Conservation (phyloP, 1,140 invertebrate species). For the Drosophila murphyi region DNA sequence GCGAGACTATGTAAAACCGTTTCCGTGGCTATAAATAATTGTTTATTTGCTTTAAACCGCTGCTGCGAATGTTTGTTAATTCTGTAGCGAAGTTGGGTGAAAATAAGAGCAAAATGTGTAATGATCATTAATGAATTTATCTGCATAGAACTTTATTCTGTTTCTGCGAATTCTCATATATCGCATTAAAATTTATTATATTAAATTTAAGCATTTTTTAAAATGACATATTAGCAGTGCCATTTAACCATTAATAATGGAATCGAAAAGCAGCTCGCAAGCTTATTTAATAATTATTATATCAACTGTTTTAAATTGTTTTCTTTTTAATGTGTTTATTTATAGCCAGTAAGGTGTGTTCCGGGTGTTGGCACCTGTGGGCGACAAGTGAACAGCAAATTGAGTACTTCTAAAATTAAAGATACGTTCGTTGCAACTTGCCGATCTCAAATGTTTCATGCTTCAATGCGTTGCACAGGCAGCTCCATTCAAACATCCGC, state of each 20-base stretch:
- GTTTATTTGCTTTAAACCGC: slow-evolving; percentile 54
- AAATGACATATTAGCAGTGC: background rate
- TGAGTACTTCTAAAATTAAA: slow-evolving; percentile 26
- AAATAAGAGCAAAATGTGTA: too few relatives aligned
- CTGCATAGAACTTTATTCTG: too few relatives aligned
- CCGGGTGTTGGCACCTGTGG: slow-evolving; percentile 25
- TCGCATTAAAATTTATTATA: too few relatives aligned
- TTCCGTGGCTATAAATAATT: slow-evolving; percentile 58
- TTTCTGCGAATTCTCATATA: too few relatives aligned
- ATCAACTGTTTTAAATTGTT: slow-evolving; percentile 49
- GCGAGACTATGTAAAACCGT: slow-evolving; percentile 29
- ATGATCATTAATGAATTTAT: too few relatives aligned
- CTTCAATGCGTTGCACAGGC: slow-evolving; percentile 38
- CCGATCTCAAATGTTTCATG: slow-evolving; percentile 26
- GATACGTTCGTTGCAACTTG: slow-evolving; percentile 18
- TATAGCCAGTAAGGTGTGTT: slow-evolving; percentile 29
- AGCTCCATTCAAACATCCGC: slow-evolving; percentile 10
- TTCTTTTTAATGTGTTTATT: slow-evolving; percentile 4
- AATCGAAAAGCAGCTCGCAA: background rate
- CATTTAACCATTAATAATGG: background rate
- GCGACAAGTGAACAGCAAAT: slow-evolving; percentile 38
- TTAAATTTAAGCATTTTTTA: background rate
- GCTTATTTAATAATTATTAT: slow-evolving; percentile 29
- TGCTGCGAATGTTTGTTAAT: slow-evolving; percentile 1
- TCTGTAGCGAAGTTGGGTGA: background rate